A percentile compares a stretch with the other conserved stretches of the same genome.
phyloP scores from a whole-genome alignment of 2,113 vertebrate genomes.

The Falcunculus frontatus region DNA sequence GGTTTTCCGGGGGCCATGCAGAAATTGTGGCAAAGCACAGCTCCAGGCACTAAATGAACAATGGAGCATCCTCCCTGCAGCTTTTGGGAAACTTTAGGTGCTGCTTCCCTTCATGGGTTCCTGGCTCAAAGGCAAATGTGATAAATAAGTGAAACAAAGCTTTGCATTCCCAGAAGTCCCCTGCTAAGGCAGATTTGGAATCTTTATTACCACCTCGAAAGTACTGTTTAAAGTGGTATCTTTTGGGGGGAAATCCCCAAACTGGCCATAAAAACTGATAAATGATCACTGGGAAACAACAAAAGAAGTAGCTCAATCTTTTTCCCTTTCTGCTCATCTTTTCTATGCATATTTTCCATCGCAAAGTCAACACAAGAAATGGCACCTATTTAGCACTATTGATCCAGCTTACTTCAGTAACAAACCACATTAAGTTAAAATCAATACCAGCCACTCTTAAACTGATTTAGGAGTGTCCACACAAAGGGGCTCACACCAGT shows the following conservation, averaged over 20 bases:
- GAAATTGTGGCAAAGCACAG: neutral
- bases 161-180: neutral
- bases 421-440: conserved; percentile 65
- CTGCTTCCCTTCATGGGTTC: neutral
- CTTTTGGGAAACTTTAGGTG: neutral
- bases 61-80: neutral
- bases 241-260: neutral
- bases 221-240: neutral
- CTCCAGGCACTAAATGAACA: neutral
- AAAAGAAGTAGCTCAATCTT: neutral
- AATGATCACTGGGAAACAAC: neutral
- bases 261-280: neutral
- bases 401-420: conserved; percentile 60
- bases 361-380: conserved; percentile 29
- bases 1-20: neutral
- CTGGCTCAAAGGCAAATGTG: neutral
- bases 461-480: conserved; percentile 57
- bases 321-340: neutral
- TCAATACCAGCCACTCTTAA: conserved; percentile 55
- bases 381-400: conserved; percentile 55
- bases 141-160: neutral
- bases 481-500: conserved; percentile 44
- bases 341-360: neutral
- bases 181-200: neutral
- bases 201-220: neutral